Evolutionary conservation across 2,113 vertebrate genomes (phyloP).

Genomic region (Heterochromis multidens): DNA sequence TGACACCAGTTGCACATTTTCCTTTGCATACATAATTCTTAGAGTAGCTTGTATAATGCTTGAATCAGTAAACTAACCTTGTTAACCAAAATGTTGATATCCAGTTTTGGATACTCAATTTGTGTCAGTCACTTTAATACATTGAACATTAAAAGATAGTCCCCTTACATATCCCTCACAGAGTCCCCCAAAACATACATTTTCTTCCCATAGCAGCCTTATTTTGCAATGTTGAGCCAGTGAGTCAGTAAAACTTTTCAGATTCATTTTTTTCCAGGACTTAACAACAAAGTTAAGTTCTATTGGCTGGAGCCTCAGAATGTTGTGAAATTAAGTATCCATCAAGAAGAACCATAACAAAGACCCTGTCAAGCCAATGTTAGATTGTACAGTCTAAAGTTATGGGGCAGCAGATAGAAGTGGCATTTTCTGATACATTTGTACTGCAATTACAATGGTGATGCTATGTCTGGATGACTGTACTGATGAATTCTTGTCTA

Average conservation of each 20-base stretch:
- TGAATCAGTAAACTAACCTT: too few relatives aligned
- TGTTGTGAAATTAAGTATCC: neutral
- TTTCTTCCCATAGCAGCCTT: neutral
- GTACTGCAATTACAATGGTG: neutral
- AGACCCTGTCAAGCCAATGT: neutral
- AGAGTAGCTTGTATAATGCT: too few relatives aligned
- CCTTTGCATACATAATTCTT: too few relatives aligned
- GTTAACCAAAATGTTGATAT: too few relatives aligned
- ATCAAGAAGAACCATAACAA: neutral
- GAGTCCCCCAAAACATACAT: neutral
- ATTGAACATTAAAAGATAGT: too few relatives aligned
- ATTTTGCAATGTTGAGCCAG: neutral
- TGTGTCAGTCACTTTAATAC: too few relatives aligned
- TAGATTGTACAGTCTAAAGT: neutral
- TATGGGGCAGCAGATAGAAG: neutral
- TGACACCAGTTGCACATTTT: too few relatives aligned
- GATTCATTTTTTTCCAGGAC: neutral
- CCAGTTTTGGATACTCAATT: too few relatives aligned
- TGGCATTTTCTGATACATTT: neutral
- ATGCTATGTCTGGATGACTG: neutral
- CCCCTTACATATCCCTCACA: neutral
- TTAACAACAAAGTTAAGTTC: too few relatives aligned
- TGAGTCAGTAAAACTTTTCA: neutral
- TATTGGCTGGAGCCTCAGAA: neutral
- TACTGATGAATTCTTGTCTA: neutral